Evolutionary conservation across 2,888 invertebrate species (phyloP).

Genomic region (Nemoura dubitans): DNA sequence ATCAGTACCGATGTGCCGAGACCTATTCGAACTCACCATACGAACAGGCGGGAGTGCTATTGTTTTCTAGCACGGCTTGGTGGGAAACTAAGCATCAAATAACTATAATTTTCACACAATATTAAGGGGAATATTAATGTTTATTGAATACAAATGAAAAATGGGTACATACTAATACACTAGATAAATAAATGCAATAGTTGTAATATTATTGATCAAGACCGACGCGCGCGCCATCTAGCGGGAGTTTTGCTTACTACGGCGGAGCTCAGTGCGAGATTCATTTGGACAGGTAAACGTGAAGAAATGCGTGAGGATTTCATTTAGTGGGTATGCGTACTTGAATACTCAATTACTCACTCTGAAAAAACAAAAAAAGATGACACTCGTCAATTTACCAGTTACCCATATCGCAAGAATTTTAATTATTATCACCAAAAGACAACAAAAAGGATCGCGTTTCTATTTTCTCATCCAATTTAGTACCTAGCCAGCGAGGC

Average conservation of each 20-base stretch:
- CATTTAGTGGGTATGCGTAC: too few species aligned
- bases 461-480: background rate
- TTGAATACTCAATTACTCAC: too few species aligned
- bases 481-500: background rate
- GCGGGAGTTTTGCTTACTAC: background rate
- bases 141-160: background rate
- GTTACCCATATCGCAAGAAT: too few species aligned
- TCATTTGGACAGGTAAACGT: too few species aligned
- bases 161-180: slow-evolving; percentile 47
- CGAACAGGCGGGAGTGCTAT: background rate
- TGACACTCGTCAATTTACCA: too few species aligned
- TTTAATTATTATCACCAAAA: background rate
- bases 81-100: background rate
- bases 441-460: background rate
- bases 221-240: background rate
- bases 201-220: background rate
- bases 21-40: background rate
- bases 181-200: slow-evolving; percentile 54
- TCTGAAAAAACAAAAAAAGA: too few species aligned
- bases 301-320: too few species aligned
- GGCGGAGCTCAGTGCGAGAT: background rate
- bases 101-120: background rate
- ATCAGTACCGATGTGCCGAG: background rate
- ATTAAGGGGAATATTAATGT: background rate
- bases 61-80: background rate